Evolutionary conservation across 2,113 vertebrate genomes (phyloP), one percentile per base, ranked within the genome.

Genomic region (Oreocharis arfaki): DNA sequence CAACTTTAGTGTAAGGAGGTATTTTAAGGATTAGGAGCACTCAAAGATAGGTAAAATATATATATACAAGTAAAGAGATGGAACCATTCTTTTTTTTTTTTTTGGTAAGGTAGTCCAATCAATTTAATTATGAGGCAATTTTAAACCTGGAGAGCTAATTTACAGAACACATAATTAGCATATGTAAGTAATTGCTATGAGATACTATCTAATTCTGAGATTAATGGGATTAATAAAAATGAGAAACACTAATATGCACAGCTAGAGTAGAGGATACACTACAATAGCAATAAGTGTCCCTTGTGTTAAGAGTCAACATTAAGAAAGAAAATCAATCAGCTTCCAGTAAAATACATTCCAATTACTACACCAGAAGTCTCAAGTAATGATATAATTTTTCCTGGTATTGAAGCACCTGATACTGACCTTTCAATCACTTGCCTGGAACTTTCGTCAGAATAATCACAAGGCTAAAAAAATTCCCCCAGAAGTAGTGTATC

Each of bases 171-270:
- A 26, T 70, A 79, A 90, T 93, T 85, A 87, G 21, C 42, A 85
- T 73, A 53, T 21, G 35, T 65, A 93, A 24, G 59, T 87, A 89
- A 95, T 85, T 96, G 46, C 27, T 61, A 39, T 76, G 68, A 89
- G 42, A 85, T 91, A 77, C 30, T 85, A 85, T 79, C 84, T 89
- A 82, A 93, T 83, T 70, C 42, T 77, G 50, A 83, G 46, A 95
- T 90, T 83, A 90, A 61, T 60, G 63, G 63, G 50, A 77, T 93
- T 93, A 94, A 89, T 91, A 89, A 82, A 84, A 92, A 76, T 65
- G 19, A 91, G 69, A 93, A 84, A 11, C 23, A 78, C 33, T 22
- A 35, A 80, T 64, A 84, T 61, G 46, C 30, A 82, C 37, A 79
- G 39, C 12, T 47, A 65, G 63, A 11, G 1, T 69, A 89, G 61